These are phyloP conservation scores for Stenopsyche tienmushanensis DNA, from an alignment of 1,140 invertebrate genomes.

Conservation along the genomic window DNA sequence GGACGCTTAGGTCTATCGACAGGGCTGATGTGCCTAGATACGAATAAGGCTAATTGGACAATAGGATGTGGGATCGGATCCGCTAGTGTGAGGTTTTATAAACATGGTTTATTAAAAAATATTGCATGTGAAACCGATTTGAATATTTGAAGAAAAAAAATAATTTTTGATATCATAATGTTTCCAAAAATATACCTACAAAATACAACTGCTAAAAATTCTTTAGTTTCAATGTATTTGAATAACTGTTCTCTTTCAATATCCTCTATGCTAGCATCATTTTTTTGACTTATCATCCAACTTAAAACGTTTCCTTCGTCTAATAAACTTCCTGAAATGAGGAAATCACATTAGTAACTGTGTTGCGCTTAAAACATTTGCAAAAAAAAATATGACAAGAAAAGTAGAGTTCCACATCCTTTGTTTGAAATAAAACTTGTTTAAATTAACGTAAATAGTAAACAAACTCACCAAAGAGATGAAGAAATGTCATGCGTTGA, in stretches of 20 bases:
- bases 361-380: not conserved
- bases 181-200: conserved; percentile 67
- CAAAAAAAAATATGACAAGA: conserved; percentile 15
- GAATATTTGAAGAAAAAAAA: not conserved
- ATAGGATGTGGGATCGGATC: too few relatives aligned
- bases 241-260: conserved; percentile 81
- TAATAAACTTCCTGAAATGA: conserved; percentile 74
- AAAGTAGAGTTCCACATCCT: conserved; percentile 26
- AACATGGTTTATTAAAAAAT: too few relatives aligned
- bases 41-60: too few relatives aligned
- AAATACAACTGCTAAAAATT: conserved; percentile 90
- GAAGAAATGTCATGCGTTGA: conserved; percentile 31
- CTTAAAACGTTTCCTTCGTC: conserved; percentile 83
- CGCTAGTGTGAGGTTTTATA: too few relatives aligned
- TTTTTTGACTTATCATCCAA: conserved; percentile 90
- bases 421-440: conserved; percentile 13
- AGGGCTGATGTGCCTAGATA: too few relatives aligned
- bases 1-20: too few relatives aligned
- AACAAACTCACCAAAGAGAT: conserved; percentile 35
- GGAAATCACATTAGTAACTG: conserved; percentile 7
- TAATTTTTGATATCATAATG: not conserved
- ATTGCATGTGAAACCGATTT: too few relatives aligned
- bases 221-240: conserved; percentile 86
- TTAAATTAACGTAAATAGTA: not conserved
- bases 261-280: conserved; percentile 90